Conservation (phyloP, 2,888 invertebrate species). For the Sinelater perroti region DNA sequence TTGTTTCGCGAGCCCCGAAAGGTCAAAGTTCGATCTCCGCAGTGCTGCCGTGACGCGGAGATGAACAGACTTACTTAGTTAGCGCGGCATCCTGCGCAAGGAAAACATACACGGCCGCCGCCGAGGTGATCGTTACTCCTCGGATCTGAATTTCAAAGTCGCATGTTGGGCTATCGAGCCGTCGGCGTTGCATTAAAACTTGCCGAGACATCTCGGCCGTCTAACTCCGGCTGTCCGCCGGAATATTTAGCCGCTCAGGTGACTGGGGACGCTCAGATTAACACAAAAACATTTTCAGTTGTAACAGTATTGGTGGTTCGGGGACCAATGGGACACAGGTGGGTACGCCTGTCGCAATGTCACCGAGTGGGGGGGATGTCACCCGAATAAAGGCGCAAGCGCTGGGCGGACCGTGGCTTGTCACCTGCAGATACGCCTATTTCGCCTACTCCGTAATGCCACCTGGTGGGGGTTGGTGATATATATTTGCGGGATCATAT, state of each 20-base stretch:
- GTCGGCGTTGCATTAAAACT: too few relatives aligned
- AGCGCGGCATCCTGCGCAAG: slow-evolving; percentile 37
- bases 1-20: slow-evolving; percentile 41
- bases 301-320: slow-evolving; percentile 56
- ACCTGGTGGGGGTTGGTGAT: slow-evolving; percentile 51
- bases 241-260: too few relatives aligned
- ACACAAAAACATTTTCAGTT: slow-evolving; percentile 25
- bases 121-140: slow-evolving; percentile 18
- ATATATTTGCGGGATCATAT: slow-evolving; percentile 26
- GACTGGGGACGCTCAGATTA: too few relatives aligned
- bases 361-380: slow-evolving; percentile 59
- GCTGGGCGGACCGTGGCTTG: slow-evolving; percentile 57
- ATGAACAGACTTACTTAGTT: slow-evolving; percentile 42
- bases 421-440: slow-evolving; percentile 60
- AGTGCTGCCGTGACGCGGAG: slow-evolving; percentile 43
- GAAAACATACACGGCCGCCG: slow-evolving; percentile 11
- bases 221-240: too few relatives aligned
- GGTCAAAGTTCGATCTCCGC: slow-evolving; percentile 45
- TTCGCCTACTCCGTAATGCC: slow-evolving; percentile 56
- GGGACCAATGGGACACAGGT: slow-evolving; percentile 60
- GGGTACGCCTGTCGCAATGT: slow-evolving; percentile 60
- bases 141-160: slow-evolving; percentile 1
- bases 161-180: too few relatives aligned
- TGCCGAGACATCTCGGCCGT: not conserved
- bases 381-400: slow-evolving; percentile 54